These are phyloP conservation scores for Mormyrus iriodes DNA, from an alignment of 2,113 vertebrate species.

Conservation along the genomic window DNA sequence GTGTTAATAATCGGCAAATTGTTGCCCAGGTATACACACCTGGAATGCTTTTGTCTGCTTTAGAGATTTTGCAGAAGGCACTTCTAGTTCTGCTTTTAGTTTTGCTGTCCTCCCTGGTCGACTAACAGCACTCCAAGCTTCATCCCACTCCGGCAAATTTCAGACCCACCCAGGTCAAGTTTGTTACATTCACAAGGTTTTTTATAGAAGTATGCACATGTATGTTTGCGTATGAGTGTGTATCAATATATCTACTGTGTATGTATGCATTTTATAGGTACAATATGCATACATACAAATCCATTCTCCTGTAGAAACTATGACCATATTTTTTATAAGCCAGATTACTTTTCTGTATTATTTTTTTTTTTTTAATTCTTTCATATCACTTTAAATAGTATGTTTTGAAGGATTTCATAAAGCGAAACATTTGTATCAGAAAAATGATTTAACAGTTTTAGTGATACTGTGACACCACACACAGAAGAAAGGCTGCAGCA, in stretches of 20 bases:
- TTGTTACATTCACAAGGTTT: constrained; percentile 52
- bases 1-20: not conserved
- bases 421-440: not conserved
- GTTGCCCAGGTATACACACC: constrained; percentile 45
- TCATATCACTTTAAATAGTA: not conserved
- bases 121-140: constrained; percentile 48
- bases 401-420: not conserved
- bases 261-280: not conserved
- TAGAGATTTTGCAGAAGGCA: constrained; percentile 67
- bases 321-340: constrained; percentile 57
- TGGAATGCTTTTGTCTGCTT: constrained; percentile 50
- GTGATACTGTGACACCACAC: not conserved
- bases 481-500: not conserved
- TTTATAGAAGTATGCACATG: constrained; percentile 54
- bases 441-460: not conserved
- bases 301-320: constrained; percentile 57
- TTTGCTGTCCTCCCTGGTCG: constrained; percentile 48
- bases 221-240: too few relatives aligned
- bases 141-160: constrained; percentile 37
- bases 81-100: constrained; percentile 63
- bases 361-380: not conserved
- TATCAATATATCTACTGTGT: not conserved
- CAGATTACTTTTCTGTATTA: constrained; percentile 36
- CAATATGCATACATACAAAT: constrained; percentile 51
- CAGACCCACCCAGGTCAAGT: constrained; percentile 31